These are phyloP conservation scores for Mycalesis mineus DNA, from an alignment of 2,888 invertebrate species.

Conservation along the genomic window DNA sequence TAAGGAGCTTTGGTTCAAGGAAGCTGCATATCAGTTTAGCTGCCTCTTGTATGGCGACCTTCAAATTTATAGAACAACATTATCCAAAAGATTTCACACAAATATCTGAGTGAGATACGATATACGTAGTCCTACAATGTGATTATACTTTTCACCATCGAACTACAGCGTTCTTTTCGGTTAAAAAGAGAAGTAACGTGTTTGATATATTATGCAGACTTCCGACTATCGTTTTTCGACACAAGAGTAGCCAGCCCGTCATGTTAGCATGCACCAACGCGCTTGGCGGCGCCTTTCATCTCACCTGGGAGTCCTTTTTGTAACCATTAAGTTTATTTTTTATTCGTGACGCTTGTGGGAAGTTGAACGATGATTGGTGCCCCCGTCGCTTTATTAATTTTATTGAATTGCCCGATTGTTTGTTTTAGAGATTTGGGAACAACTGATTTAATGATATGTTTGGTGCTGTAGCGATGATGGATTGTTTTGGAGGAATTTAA, in stretches of 20 bases:
- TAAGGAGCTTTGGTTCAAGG: too few relatives aligned
- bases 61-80: too few relatives aligned
- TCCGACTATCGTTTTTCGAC: conserved; percentile 12
- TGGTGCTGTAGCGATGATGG: background rate
- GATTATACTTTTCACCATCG: too few relatives aligned
- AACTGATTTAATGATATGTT: conserved; percentile 25
- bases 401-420: conserved; percentile 50
- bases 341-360: conserved; percentile 57
- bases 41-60: too few relatives aligned
- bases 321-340: conserved; percentile 29
- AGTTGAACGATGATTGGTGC: conserved; percentile 54
- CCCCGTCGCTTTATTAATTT: conserved; percentile 59
- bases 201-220: conserved; percentile 13
- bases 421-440: conserved; percentile 46
- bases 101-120: too few relatives aligned
- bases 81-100: too few relatives aligned
- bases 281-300: conserved; percentile 59
- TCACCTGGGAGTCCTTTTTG: conserved; percentile 62
- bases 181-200: conserved; percentile 1
- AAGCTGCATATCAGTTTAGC: too few relatives aligned
- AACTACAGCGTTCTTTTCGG: background rate
- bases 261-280: conserved; percentile 53
- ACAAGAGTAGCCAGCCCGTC: conserved; percentile 57
- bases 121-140: too few relatives aligned
- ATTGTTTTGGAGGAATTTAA: background rate